phyloP scores from a whole-genome alignment of 2,113 vertebrate species.

The Colius striatus region DNA sequence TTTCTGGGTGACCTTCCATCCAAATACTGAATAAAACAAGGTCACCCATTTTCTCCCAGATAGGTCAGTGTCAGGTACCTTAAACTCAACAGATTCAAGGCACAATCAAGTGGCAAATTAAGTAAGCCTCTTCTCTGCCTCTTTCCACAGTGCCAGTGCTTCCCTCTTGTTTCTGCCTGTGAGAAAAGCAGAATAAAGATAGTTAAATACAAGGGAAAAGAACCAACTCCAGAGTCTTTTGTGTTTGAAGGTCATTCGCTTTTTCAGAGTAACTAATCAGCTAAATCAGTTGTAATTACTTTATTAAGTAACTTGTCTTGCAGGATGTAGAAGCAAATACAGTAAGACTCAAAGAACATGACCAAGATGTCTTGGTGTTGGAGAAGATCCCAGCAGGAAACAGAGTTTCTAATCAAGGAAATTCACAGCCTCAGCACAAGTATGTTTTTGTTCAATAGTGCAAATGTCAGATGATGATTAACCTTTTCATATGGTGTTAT shows the following conservation, averaged over 20 bases:
- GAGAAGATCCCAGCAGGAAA: conserved; percentile 90
- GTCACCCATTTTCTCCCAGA: not conserved
- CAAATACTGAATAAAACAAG: not conserved
- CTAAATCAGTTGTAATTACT: conserved; percentile 17
- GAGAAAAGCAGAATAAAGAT: not conserved
- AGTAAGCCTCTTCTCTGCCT: not conserved
- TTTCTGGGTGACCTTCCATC: not conserved
- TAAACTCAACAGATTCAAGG: not conserved
- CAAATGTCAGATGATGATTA: conserved; percentile 71
- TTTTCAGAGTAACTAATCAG: conserved; percentile 12
- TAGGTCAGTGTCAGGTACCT: not conserved
- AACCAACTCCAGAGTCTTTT: not conserved
- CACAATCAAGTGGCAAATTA: not conserved
- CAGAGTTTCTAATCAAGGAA: conserved; percentile 85
- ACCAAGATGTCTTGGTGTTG: conserved; percentile 96
- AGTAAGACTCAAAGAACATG: conserved; percentile 98
- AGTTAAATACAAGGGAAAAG: not conserved
- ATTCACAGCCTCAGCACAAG: conserved; percentile 91
- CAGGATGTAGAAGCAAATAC: conserved; percentile 99
- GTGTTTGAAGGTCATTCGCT: not conserved
- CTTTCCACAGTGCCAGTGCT: not conserved
- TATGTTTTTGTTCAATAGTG: conserved; percentile 80
- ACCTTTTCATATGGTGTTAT: conserved; percentile 68
- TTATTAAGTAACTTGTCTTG: conserved; percentile 72
- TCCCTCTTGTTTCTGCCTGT: not conserved